Percentiles rank a stretch among this genome's conserved stretches.
Conservation (phyloP, 2,797 vertebrate genomes). For the Tadarida brasiliensis region DNA sequence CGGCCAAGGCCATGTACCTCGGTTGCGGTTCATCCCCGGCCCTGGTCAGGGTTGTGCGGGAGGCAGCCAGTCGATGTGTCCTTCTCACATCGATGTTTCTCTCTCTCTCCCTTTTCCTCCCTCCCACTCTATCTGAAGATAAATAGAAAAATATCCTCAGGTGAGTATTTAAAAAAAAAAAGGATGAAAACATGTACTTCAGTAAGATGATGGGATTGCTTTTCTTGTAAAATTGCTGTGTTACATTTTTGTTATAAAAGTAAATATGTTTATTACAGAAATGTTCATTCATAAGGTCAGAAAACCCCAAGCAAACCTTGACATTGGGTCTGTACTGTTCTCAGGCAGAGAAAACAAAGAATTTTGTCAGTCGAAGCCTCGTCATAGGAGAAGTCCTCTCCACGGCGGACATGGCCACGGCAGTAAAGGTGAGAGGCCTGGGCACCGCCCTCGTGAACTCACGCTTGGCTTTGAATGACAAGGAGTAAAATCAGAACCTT, state of each 20-base stretch:
- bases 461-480: background rate
- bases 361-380: conserved; percentile 81
- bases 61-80: too few relatives aligned
- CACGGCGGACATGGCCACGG: conserved; percentile 83
- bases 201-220: background rate
- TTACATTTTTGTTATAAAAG: background rate
- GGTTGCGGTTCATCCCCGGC: too few relatives aligned
- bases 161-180: background rate
- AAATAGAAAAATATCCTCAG: too few relatives aligned
- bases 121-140: too few relatives aligned
- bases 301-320: conserved; percentile 34
- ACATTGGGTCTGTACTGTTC: conserved; percentile 59
- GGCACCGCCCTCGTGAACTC: background rate
- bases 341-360: conserved; percentile 84
- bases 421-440: conserved; percentile 84
- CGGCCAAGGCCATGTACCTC: too few relatives aligned
- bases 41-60: too few relatives aligned
- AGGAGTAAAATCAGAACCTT: background rate
- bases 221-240: background rate
- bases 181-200: background rate
- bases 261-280: background rate
- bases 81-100: too few relatives aligned
- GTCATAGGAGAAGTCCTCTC: conserved; percentile 85
- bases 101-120: too few relatives aligned
- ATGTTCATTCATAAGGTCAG: background rate